phyloP scores from a whole-genome alignment of 2,888 invertebrate species.

The Agelastica alni region DNA sequence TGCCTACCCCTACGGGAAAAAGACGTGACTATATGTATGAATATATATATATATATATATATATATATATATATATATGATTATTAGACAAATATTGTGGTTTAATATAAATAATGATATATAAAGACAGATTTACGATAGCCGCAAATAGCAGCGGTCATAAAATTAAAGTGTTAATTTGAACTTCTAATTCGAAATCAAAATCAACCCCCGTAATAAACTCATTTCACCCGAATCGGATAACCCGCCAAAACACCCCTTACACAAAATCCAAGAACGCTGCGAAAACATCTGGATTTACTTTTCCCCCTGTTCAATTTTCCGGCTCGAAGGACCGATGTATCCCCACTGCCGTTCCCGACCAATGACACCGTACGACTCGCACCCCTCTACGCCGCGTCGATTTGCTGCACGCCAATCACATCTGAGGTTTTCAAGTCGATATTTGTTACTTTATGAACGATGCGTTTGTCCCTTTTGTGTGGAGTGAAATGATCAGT shows the following conservation, averaged over 20 bases:
- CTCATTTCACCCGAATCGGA: slow-evolving; percentile 11
- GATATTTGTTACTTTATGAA: slow-evolving; percentile 56
- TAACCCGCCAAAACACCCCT: slow-evolving; percentile 4
- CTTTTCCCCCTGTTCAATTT: slow-evolving; percentile 36
- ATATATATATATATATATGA: no score
- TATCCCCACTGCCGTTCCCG: slow-evolving; percentile 24
- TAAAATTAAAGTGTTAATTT: slow-evolving; percentile 14
- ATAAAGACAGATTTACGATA: no score
- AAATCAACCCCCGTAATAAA: slow-evolving; percentile 9
- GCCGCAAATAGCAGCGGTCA: no score
- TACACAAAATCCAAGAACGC: slow-evolving; percentile 16
- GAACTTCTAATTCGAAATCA: slow-evolving; percentile 8
- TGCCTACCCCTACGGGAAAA: no score
- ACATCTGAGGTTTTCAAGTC: slow-evolving; percentile 56
- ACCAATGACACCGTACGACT: slow-evolving; percentile 33
- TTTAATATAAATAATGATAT: no score
- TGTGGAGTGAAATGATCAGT: slow-evolving; percentile 50
- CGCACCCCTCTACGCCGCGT: slow-evolving; percentile 40
- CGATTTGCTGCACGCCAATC: slow-evolving; percentile 54
- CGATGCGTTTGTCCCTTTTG: slow-evolving; percentile 46
- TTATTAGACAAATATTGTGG: no score
- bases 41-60: no score
- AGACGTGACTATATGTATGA: no score
- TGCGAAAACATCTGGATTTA: slow-evolving; percentile 27
- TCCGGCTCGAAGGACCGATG: slow-evolving; percentile 17